Evolutionary conservation across 35 echinoderm and acorn worm species (phyloP).

Genomic region (Anneissia japonica): DNA sequence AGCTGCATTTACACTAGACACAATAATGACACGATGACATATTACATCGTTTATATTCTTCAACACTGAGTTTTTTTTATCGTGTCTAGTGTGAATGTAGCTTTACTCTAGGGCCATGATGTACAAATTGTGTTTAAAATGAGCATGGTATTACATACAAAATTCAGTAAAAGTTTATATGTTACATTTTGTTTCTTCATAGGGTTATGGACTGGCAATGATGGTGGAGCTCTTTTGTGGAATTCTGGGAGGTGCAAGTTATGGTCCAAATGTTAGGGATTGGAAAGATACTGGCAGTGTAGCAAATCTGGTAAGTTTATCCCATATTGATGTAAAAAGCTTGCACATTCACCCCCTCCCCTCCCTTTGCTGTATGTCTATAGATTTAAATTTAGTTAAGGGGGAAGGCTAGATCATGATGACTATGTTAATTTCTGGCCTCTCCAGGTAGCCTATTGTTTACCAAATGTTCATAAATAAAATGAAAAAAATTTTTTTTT

Average conservation of each 20-base stretch:
- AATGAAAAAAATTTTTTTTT: neutral
- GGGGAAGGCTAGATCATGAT: neutral
- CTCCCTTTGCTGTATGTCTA: neutral
- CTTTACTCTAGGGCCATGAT: too few relatives aligned
- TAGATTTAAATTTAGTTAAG: neutral
- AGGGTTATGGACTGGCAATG: slow-evolving; percentile 62
- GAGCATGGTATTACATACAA: too few relatives aligned
- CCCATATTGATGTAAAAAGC: too few relatives aligned
- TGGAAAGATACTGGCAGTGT: slow-evolving; percentile 32
- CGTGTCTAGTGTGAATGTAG: too few relatives aligned
- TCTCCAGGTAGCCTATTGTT: too few relatives aligned
- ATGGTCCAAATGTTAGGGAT: slow-evolving; percentile 58
- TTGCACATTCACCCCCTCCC: neutral
- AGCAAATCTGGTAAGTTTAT: slow-evolving; percentile 65
- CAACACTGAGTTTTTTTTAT: neutral
- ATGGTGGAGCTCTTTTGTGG: slow-evolving; percentile 75
- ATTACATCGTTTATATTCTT: too few relatives aligned
- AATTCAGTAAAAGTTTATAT: too few relatives aligned
- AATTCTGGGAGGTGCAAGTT: slow-evolving; percentile 43
- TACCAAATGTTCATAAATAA: too few relatives aligned
- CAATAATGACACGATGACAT: too few relatives aligned
- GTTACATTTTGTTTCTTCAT: neutral
- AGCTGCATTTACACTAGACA: too few relatives aligned
- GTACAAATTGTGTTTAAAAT: too few relatives aligned
- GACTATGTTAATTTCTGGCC: neutral